Evolutionary conservation across 1,140 invertebrate genomes (phyloP), one percentile per base, ranked within the genome.

Genomic region (Dendroctonus valens): DNA sequence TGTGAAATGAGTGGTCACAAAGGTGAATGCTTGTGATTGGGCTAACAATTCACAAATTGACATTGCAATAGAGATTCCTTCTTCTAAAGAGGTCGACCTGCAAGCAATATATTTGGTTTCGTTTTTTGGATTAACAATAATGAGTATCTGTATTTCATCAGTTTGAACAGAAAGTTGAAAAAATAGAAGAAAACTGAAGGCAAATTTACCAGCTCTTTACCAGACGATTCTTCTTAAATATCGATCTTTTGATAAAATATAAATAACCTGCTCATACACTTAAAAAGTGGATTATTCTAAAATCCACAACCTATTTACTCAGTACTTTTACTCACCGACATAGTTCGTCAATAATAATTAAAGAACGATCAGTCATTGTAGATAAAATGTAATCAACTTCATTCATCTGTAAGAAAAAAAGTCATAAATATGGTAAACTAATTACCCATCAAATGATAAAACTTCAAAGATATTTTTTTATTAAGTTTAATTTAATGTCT

Each of bases 291-390:
- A n/a, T 9, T 51, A 7, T 51, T 15, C 26, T 26, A 26, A 57
- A 38, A 40, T 3, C 7, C 11, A 14, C 50, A 51, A 51, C 11
- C 50, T 51, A 26, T 51, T 3, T 51, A 15, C 50, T 26, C 15
- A 51, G 5, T 40, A 55, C 7, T 40, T 42, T 14, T 54, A 38
- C 51, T 54, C 38, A 65, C 63, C 59, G 52, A 69, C 93, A 92
- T 7, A 95, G 79, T 81, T 97, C 94, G 79, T 97, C 94, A 64
- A 96, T 86, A 51, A 96, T 86, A 8, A 96, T 84, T 49, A 97
- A 77, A 42, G 92, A 92, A 4, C 80, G 83, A n/a, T 84, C 71
- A 0, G 87, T 88, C 1, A 89, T 73, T 57, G 87, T 87, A 73
- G 87, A 85, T 6, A 92, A 73, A 60, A 94, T 92, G 72, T 91